Percentiles rank a stretch among this genome's conserved stretches.
Evolutionary conservation across 2,888 invertebrate species (phyloP).

Genomic region (Coecobrya sp.): DNA sequence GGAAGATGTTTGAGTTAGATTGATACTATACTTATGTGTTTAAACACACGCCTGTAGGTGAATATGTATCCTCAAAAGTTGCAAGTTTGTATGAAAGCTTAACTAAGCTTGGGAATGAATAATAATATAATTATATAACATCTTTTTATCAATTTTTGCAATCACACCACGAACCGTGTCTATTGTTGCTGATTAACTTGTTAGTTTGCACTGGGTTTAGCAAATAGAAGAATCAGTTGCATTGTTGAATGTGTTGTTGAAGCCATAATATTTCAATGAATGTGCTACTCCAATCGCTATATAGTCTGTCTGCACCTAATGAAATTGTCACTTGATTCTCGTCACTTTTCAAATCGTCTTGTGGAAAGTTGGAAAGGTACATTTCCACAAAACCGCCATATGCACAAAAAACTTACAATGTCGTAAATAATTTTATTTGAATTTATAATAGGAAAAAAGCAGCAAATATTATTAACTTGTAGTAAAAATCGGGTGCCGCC

Average conservation of each 20-base stretch:
- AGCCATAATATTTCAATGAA: too few relatives aligned
- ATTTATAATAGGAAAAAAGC: neutral
- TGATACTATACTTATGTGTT: neutral
- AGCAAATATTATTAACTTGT: neutral
- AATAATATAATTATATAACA: neutral
- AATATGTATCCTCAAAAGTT: too few relatives aligned
- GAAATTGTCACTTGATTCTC: conserved; percentile 37
- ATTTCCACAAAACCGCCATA: too few relatives aligned
- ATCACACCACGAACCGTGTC: conserved; percentile 41
- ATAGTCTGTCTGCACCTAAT: neutral
- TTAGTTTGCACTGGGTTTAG: neutral
- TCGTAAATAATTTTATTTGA: conserved; percentile 2
- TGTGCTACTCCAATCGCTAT: too few relatives aligned
- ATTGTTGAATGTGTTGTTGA: neutral
- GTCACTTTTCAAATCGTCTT: neutral
- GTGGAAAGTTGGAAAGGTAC: neutral
- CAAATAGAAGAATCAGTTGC: neutral
- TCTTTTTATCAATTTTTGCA: conserved; percentile 52
- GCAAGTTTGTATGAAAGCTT: too few relatives aligned
- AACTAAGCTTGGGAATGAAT: neutral
- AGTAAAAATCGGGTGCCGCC: too few relatives aligned
- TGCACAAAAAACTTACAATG: too few relatives aligned
- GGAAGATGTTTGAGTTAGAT: conserved; percentile 20
- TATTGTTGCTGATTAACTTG: conserved; percentile 61
- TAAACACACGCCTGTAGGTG: too few relatives aligned